Conservation (phyloP, 2,113 vertebrate species). For the Lasiurus borealis region DNA sequence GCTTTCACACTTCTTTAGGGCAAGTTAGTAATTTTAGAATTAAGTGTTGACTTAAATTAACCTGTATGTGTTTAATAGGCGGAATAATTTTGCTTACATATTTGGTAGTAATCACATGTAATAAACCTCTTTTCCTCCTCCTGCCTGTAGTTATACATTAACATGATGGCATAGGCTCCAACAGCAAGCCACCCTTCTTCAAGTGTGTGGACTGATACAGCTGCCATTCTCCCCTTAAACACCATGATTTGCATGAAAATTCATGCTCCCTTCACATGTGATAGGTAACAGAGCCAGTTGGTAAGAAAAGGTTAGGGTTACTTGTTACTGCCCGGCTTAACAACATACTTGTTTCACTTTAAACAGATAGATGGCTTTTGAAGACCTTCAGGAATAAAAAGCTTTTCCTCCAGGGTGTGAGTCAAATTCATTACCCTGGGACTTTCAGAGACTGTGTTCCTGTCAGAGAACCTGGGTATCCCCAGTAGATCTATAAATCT, state of each 20-base stretch:
- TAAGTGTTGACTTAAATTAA: constrained; percentile 16
- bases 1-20: neutral
- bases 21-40: neutral
- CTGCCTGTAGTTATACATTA: too few relatives aligned
- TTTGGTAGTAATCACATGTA: neutral
- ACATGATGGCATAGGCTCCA: neutral
- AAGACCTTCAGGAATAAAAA: constrained; percentile 22
- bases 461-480: neutral
- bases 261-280: neutral
- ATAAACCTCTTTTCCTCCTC: neutral
- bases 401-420: constrained; percentile 19
- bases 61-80: neutral
- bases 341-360: neutral
- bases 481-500: neutral
- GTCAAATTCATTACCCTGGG: neutral
- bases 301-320: neutral
- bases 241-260: neutral
- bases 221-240: neutral
- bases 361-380: constrained; percentile 23
- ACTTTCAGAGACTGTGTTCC: neutral
- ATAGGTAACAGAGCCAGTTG: neutral
- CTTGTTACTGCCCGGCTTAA: neutral
- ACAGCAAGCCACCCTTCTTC: neutral
- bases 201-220: neutral
- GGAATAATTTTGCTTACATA: neutral